Evolutionary conservation across 2,888 invertebrate genomes (phyloP).

Genomic region (Mythimna lalbum): DNA sequence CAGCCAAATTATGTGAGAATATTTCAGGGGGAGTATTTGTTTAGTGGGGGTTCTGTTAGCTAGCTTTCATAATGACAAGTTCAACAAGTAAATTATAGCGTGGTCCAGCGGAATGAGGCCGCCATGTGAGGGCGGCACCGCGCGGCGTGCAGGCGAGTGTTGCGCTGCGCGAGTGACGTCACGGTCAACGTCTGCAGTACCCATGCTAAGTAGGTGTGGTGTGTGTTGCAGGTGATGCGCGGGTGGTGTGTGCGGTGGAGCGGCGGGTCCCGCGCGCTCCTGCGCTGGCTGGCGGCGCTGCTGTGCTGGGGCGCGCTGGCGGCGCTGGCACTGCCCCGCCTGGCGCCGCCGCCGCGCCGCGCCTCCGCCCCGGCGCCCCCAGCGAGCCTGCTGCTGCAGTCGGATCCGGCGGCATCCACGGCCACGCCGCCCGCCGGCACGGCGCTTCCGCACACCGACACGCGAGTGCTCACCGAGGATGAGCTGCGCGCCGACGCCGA

Average conservation of each 20-base stretch:
- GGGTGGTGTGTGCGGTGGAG: slow-evolving; percentile 79
- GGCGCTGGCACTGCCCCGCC: slow-evolving; percentile 79
- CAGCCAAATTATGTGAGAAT: slow-evolving; percentile 35
- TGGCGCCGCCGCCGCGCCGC: slow-evolving; percentile 71
- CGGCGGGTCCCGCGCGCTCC: slow-evolving; percentile 77
- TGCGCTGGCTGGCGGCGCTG: slow-evolving; percentile 84
- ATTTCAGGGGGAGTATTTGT: slow-evolving; percentile 19
- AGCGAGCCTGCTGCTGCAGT: slow-evolving; percentile 75
- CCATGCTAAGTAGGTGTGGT: neutral
- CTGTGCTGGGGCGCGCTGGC: slow-evolving; percentile 84
- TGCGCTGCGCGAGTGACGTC: neutral
- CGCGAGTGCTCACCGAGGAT: slow-evolving; percentile 91
- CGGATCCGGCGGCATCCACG: slow-evolving; percentile 72
- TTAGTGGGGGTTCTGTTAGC: slow-evolving; percentile 41
- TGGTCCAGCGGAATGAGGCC: neutral
- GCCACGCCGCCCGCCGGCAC: slow-evolving; percentile 61
- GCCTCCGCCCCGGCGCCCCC: slow-evolving; percentile 66
- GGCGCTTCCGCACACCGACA: slow-evolving; percentile 73
- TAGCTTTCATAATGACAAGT: slow-evolving; percentile 25
- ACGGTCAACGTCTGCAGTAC: too few relatives aligned
- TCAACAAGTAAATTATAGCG: slow-evolving; percentile 40
- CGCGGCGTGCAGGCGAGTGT: slow-evolving; percentile 25
- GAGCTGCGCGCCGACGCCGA: slow-evolving; percentile 95
- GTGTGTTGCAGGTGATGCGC: slow-evolving; percentile 81
- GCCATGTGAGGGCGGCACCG: slow-evolving; percentile 39